Evolutionary conservation across 2,797 vertebrate species (phyloP), one percentile per base, ranked within the genome.

Genomic region (Gila robusta): DNA sequence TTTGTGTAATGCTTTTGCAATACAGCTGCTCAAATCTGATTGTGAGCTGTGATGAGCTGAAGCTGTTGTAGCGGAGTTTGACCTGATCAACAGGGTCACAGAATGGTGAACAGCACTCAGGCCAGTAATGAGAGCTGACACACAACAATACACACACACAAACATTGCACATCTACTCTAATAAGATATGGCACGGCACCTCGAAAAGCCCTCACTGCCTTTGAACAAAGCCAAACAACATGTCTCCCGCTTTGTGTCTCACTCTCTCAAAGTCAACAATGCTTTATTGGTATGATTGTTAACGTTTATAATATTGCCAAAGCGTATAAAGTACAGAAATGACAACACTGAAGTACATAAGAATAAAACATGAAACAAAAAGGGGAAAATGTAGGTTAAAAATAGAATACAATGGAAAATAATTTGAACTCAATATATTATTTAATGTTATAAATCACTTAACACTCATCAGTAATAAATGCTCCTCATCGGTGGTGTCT

Each of bases 101-200:
- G 92, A 94, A 94, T 93, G 95, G 95, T 94, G 94, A 96, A 92
- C 96, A 95, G 86, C 89, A 93, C 90, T 80, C 85, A 89, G 92
- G 88, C 93, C 93, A 89, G 93, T 97, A 96, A 98, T 97, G 92
- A 89, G 91, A 92, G 90, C 74, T 95, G 96, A 97, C 96, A 52
- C 67, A 52, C 72, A 69, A 80, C 41, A 54, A 67, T 82, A 70
- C 67, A 79, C 81, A 84, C 79, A 74, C 81, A 81, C 67, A 86
- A 54, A 81, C 49, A 54, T 72, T 39, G 72, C 72, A 66, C 80
- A 82, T 86, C 84, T 73, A 49, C 74, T 67, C 73, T 88, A 78
- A 79, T 64, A 86, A 69, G 81, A 54, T 52, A 54, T 74, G 66
- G 70, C 77, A 67, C 19, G 4, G 72, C 19, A 80, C 71, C 70